phyloP scores from a whole-genome alignment of 1,140 invertebrate species.

The Danaus melanippus region DNA sequence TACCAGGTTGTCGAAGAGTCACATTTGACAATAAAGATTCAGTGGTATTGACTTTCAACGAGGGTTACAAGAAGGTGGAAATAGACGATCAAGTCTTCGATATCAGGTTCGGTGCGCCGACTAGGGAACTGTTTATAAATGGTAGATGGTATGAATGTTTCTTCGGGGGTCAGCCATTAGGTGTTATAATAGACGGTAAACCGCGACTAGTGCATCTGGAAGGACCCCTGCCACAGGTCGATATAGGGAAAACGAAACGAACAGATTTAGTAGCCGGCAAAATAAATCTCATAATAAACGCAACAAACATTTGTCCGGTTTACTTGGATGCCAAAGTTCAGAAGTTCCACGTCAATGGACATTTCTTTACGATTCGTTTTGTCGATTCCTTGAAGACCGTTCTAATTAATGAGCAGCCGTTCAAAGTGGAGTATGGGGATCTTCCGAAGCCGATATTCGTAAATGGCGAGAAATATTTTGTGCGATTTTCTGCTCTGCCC shows the following conservation, averaged over 20 bases:
- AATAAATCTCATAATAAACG: conserved; percentile 88
- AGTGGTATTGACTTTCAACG: conserved; percentile 79
- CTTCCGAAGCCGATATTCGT: conserved; percentile 90
- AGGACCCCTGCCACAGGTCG: conserved; percentile 89
- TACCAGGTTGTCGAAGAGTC: conserved; percentile 77
- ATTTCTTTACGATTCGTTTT: conserved; percentile 84
- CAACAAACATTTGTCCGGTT: conserved; percentile 82
- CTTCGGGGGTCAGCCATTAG: conserved; percentile 91
- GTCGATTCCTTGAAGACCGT: conserved; percentile 83
- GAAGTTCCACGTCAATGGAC: conserved; percentile 82
- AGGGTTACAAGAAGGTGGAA: conserved; percentile 80
- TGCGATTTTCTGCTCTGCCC: conserved; percentile 83
- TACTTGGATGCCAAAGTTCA: conserved; percentile 91
- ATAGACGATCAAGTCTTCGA: conserved; percentile 81
- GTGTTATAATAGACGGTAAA: conserved; percentile 86
- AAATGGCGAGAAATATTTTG: conserved; percentile 84
- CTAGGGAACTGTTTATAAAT: conserved; percentile 92
- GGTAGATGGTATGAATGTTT: conserved; percentile 89
- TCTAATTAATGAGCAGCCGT: conserved; percentile 87
- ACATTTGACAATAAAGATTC: conserved; percentile 82
- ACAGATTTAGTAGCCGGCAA: conserved; percentile 86
- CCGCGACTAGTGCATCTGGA: conserved; percentile 84
- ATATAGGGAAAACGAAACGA: conserved; percentile 79
- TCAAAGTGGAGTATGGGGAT: conserved; percentile 91
- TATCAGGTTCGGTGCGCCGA: conserved; percentile 92